A percentile compares a stretch with the other conserved stretches of the same genome.
Evolutionary conservation across 2,888 invertebrate species (phyloP).

Genomic region (Elysia crispata): DNA sequence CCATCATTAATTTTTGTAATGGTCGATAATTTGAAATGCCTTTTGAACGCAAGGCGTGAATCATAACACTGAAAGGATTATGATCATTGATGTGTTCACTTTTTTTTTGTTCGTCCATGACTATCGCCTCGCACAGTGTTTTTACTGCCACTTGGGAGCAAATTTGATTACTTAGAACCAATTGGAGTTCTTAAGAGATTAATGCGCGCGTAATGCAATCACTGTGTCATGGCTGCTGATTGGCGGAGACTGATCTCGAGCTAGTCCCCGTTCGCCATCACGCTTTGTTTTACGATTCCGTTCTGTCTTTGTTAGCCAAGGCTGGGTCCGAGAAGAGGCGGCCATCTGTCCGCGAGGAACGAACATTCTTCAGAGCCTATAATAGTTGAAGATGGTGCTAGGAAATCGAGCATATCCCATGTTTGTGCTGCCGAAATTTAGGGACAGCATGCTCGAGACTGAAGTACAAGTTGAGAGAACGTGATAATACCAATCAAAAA

Average conservation of each 20-base stretch:
- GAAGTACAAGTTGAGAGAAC: too few relatives aligned
- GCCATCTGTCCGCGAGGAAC: conserved; percentile 38
- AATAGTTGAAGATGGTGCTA: too few relatives aligned
- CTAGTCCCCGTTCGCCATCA: conserved; percentile 19
- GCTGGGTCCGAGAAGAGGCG: conserved; percentile 5
- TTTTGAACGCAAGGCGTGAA: not conserved
- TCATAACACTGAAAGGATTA: not conserved
- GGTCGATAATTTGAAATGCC: not conserved
- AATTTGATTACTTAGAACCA: conserved; percentile 48
- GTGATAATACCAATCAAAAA: too few relatives aligned
- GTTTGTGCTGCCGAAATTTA: too few relatives aligned
- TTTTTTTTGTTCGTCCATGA: not conserved
- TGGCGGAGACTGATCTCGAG: conserved; percentile 43
- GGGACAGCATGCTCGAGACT: too few relatives aligned
- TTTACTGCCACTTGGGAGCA: not conserved
- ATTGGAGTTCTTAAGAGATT: conserved; percentile 45
- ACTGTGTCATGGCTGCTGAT: conserved; percentile 36
- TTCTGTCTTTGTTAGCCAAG: conserved; percentile 34
- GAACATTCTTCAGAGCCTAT: not conserved
- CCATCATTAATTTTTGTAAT: not conserved
- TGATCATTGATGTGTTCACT: conserved; percentile 12
- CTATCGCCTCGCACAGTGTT: too few relatives aligned
- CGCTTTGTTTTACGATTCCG: conserved; percentile 40
- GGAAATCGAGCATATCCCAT: too few relatives aligned
- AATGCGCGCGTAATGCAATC: conserved; percentile 47